Evolutionary conservation across 2,888 invertebrate species (phyloP), one percentile per base, ranked within the genome.

Genomic region (Catocala nupta): DNA sequence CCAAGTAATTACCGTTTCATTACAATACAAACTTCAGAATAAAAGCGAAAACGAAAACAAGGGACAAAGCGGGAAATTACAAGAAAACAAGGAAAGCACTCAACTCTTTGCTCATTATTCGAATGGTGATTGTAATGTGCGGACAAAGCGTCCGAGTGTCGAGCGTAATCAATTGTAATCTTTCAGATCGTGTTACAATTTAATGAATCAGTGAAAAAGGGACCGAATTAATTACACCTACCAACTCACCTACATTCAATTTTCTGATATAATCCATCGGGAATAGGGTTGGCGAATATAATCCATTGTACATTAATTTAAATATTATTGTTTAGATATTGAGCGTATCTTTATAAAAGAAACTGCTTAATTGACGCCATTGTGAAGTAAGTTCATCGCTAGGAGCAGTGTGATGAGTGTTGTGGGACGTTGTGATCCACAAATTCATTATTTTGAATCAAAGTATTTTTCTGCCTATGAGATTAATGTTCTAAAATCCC

Each of bases 251-350:
- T 55, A 58, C 47, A 60, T 68, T 75, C 50, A 56, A 68, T 65
- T 62, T 65, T 70, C 67, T 62, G 61, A 70, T 70, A 67, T 70
- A 64, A 68, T 70, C 70, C 63, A 64, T 65, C 68, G 59, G 16
- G 4, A 11, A 7, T 36, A 73, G 67, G 72, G 72, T 59, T 73
- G 62, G 34, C 59, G 11, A 16, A 13, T 25, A 25, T 4, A 25
- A 25, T 25, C 25, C 1, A 25, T 25, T 25, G 3, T 25, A 25
- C 25, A 25, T 25, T 25, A 25, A 25, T 3, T 4, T 25, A 16
- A 25, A 25, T 25, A 25, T 25, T 25, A 25, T n/a, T n/a, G n/a
- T n/a, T n/a, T n/a, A n/a, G n/a, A n/a, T n/a, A n/a, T n/a, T n/a
- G n/a, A n/a, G n/a, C n/a, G n/a, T n/a, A n/a, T n/a, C n/a, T n/a